Evolutionary conservation across 2,888 invertebrate genomes (phyloP), one percentile per base, ranked within the genome.

Genomic region (Syritta pipiens): DNA sequence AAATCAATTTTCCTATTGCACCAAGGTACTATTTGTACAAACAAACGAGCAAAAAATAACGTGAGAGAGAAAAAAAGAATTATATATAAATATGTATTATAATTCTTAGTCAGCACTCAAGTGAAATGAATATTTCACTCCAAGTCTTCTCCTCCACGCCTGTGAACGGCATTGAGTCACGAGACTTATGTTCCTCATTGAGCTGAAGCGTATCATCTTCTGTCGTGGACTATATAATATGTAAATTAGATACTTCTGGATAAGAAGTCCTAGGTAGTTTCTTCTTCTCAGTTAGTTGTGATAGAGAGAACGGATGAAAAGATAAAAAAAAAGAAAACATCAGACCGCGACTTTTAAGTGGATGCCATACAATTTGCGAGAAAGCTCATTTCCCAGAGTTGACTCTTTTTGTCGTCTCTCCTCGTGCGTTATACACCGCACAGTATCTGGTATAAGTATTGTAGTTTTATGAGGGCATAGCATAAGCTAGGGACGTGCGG

Each of bases 181-280:
- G 62, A 63, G 71, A 71, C 62, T 53, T 49, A 22, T 17, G 22
- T 53, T 49, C 62, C 53, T 71, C 71, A n/a, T n/a, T n/a, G n/a
- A 46, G 19, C n/a, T 17, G 49, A 59, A 20, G 30, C 37, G 63
- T 59, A 40, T 53, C 55, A 42, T 55, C 60, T 14, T 46, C 32
- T 69, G 57, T 59, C 46, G 51, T 63, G 76, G 51, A 76, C 76
- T 76, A 76, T 49, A 69, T 76, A 76, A 69, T 76, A 76, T 76
- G 76, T 57, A 76, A 76, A 76, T 76, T 76, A 57, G 69, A 32
- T 59, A 59, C 57, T 48, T 55, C 20, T 40, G 28, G 57, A n/a
- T n/a, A n/a, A n/a, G n/a, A n/a, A n/a, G n/a, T 12, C 17, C 20
- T 65, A 40, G 1, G 35, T 28, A 1, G n/a, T n/a, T n/a, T n/a